Evolutionary conservation across 2,797 vertebrate species (phyloP).

Genomic region (Vultur gryphus): DNA sequence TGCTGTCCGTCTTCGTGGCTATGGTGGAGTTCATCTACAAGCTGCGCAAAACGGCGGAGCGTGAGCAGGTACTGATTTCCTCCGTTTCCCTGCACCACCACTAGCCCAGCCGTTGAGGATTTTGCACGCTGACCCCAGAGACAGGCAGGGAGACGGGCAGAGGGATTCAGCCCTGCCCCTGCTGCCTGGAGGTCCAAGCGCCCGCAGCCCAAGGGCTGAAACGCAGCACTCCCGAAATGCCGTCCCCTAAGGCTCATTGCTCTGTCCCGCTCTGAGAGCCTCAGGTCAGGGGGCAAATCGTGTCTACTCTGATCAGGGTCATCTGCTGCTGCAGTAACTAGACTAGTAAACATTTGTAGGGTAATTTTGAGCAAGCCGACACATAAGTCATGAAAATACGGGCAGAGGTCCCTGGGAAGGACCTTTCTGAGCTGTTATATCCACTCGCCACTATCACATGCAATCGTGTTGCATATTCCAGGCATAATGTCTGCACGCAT

Average conservation of each 20-base stretch:
- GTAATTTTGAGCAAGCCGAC: background rate
- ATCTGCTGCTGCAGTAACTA: background rate
- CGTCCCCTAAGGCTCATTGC: background rate
- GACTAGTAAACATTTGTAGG: background rate
- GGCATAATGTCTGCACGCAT: accelerated
- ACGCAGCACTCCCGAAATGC: background rate
- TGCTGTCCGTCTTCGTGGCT: constrained; percentile 94
- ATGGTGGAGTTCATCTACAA: constrained; percentile 98
- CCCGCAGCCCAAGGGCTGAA: background rate
- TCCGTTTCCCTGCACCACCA: background rate
- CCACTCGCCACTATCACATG: background rate
- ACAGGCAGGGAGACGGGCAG: background rate
- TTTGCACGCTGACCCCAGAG: background rate
- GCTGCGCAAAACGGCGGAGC: constrained; percentile 90
- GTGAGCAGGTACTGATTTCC: constrained; percentile 86
- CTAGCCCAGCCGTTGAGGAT: accelerated
- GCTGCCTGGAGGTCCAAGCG: background rate
- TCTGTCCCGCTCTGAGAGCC: accelerated
- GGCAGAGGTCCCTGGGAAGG: background rate
- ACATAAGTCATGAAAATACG: background rate
- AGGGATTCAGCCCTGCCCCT: background rate
- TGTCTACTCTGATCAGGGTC: background rate
- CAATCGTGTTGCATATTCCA: background rate
- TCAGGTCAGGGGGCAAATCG: background rate
- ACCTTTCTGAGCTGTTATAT: background rate